These are phyloP conservation scores for Tetramorium bicarinatum DNA, from an alignment of 2,888 invertebrate genomes.

Conservation along the genomic window DNA sequence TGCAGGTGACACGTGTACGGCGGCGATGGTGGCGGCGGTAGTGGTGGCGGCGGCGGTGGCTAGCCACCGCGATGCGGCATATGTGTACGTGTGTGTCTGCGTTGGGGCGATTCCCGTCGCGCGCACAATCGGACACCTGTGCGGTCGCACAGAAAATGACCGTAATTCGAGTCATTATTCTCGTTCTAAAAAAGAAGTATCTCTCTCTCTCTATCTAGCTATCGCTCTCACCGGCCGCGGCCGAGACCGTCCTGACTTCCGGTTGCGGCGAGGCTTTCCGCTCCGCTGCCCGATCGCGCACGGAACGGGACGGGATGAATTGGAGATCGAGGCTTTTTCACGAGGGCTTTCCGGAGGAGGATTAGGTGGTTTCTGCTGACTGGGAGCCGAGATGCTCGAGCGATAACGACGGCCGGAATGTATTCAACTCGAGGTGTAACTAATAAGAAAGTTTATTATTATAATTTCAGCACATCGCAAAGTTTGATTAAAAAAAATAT, in stretches of 20 bases:
- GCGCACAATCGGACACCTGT: conserved; percentile 68
- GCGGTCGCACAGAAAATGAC: conserved; percentile 61
- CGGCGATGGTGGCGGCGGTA: conserved; percentile 33
- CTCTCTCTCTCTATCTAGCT: neutral
- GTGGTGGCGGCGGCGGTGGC: conserved; percentile 40
- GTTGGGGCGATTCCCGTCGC: conserved; percentile 35
- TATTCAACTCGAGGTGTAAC: conserved; percentile 32
- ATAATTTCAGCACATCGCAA: neutral
- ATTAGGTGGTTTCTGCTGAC: conserved; percentile 56
- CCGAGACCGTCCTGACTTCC: conserved; percentile 50
- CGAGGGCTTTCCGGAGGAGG: conserved; percentile 45
- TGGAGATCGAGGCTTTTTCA: conserved; percentile 57
- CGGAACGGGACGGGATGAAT: conserved; percentile 40
- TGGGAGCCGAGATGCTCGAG: conserved; percentile 42
- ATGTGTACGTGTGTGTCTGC: neutral
- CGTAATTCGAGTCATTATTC: conserved; percentile 68
- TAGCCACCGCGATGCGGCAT: conserved; percentile 50
- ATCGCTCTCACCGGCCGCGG: conserved; percentile 21
- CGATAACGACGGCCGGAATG: conserved; percentile 55
- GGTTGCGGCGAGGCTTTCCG: conserved; percentile 52
- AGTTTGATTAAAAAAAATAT: conserved; percentile 21
- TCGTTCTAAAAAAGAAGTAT: conserved; percentile 33
- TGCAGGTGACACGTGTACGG: conserved; percentile 62
- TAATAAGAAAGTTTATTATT: conserved; percentile 45
- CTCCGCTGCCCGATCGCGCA: conserved; percentile 40